Evolutionary conservation across 2,888 invertebrate genomes (phyloP), one percentile per base, ranked within the genome.

Genomic region (Pristionchus exspectatus): DNA sequence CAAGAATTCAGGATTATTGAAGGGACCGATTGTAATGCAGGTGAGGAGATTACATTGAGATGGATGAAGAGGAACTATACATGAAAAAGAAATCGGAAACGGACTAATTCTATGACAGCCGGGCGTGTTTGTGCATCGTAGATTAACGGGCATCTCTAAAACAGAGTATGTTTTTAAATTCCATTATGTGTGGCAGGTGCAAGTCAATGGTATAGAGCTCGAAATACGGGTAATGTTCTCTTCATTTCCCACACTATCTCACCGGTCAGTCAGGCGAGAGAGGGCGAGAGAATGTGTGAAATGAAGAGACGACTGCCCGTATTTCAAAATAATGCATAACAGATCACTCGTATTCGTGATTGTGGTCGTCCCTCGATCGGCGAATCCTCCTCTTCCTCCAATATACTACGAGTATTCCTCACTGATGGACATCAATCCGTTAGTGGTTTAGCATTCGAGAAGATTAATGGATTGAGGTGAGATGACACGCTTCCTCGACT

Each of bases 381-480:
- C 1, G 86, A 90, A 44, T 33, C 85, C 16, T 33, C 87, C 7
- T 21, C 89, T 44, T 72, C 88, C 27, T 72, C 88, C 27, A 89
- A 88, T 14, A 86, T 92, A 27, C 88, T 90, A 69, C 91, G 91
- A 24, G 66, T 92, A 0, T 91, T 91, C 66, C 77, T 92, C n/a
- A 91, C 92, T 72, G 92, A 92, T 90, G 92, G 92, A 33, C 91
- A 92, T 72, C 87, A 87, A 72, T 72, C 87, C 3, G 33, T 87
- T 5, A 54, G 27, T 59, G 87, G 72, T 30, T 18, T 87, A 12
- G 72, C 72, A 12, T 12, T 87, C 5, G 72, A 87, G 44, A 87
- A 69, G 69, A 72, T 87, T 27, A 69, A 27, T 50, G 72, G 72
- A 69, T n/a, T 87, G 24, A 86, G 63, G 86, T 84, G 33, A 44